These are phyloP conservation scores for Reticulitermes lucifugus DNA, from an alignment of 2,888 invertebrate species.

Conservation along the genomic window DNA sequence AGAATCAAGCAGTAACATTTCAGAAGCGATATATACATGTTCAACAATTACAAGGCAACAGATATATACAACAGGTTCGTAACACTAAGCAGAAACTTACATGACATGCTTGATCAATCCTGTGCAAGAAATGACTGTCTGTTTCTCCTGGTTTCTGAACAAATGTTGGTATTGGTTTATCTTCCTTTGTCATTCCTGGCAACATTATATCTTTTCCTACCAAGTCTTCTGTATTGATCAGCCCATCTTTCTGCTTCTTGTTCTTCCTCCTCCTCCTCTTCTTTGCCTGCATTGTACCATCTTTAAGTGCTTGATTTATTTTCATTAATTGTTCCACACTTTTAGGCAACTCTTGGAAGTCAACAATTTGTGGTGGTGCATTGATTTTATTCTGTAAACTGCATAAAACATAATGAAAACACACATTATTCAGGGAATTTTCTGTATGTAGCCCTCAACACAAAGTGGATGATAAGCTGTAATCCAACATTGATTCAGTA, in stretches of 20 bases:
- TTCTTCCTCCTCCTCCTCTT: constrained; percentile 34
- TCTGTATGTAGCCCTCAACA: too few species aligned
- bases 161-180: constrained; percentile 68
- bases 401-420: constrained; percentile 35
- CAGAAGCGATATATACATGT: too few species aligned
- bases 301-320: constrained; percentile 42
- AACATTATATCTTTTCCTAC: constrained; percentile 53
- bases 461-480: too few species aligned
- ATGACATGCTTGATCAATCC: constrained; percentile 74
- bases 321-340: constrained; percentile 66
- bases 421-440: constrained; percentile 54
- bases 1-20: too few species aligned
- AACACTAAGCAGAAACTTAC: constrained; percentile 57
- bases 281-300: constrained; percentile 52
- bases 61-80: background rate
- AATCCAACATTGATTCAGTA: too few species aligned
- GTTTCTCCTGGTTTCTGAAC: constrained; percentile 73
- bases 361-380: constrained; percentile 76
- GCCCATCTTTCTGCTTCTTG: constrained; percentile 55
- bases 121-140: constrained; percentile 71
- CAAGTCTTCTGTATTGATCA: constrained; percentile 59
- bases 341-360: constrained; percentile 80
- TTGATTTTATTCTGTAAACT: constrained; percentile 81
- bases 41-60: too few species aligned
- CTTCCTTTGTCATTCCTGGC: constrained; percentile 59